These are phyloP conservation scores for Decapterus maruadsi DNA, from an alignment of 2,797 vertebrate genomes.

Conservation along the genomic window DNA sequence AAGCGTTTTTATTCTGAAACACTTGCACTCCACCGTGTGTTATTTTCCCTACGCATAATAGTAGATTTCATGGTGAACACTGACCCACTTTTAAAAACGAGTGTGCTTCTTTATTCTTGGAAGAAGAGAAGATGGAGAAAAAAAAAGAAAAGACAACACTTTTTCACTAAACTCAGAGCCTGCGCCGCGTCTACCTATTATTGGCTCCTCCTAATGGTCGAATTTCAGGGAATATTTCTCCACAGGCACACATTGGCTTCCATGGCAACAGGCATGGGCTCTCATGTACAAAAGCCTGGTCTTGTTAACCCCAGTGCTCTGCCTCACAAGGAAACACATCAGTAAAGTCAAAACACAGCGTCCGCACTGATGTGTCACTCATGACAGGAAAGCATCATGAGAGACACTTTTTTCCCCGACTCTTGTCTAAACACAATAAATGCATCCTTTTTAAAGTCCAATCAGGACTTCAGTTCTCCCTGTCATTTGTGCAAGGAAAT, in stretches of 20 bases:
- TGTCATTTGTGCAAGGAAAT: background rate
- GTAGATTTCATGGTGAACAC: background rate
- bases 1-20: slow-evolving; percentile 1
- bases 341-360: slow-evolving; percentile 40
- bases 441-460: background rate
- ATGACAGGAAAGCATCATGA: background rate
- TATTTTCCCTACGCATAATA: background rate
- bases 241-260: slow-evolving; percentile 52
- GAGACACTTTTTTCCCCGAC: background rate
- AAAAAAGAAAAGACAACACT: background rate
- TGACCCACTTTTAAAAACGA: slow-evolving; percentile 39
- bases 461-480: background rate
- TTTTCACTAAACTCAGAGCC: slow-evolving; percentile 21
- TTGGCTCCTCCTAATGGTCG: slow-evolving; percentile 42
- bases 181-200: slow-evolving; percentile 34
- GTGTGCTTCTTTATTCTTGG: background rate
- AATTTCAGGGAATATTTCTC: slow-evolving; percentile 43
- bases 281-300: slow-evolving; percentile 21
- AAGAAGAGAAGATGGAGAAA: background rate
- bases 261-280: slow-evolving; percentile 59
- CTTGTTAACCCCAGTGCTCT: slow-evolving; percentile 53
- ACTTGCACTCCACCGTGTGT: background rate
- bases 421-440: slow-evolving; percentile 4
- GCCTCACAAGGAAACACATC: slow-evolving; percentile 46
- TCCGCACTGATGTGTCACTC: slow-evolving; percentile 14